A percentile compares a stretch with the other conserved stretches of the same genome.
phyloP scores from a whole-genome alignment of 2,888 invertebrate species.

The Drosophila vallismaia region DNA sequence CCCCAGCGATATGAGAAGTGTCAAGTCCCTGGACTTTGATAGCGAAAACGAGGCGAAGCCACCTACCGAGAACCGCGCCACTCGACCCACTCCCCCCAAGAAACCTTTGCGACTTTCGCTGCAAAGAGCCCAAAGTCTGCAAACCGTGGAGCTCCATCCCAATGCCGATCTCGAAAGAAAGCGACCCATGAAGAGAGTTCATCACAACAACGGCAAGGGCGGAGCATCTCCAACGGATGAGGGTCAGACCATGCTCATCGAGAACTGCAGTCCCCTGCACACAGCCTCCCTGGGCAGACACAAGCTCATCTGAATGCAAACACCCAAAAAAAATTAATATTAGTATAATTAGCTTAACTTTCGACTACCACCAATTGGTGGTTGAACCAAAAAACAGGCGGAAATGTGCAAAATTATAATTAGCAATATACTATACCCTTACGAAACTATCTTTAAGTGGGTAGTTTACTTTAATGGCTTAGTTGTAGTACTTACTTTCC shows the following conservation, averaged over 20 bases:
- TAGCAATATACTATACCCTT: constrained; percentile 8
- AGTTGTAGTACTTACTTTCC: constrained; percentile 51
- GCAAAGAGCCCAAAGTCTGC: constrained; percentile 92
- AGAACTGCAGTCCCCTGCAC: constrained; percentile 79
- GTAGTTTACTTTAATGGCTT: constrained; percentile 6
- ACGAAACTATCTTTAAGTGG: constrained; percentile 2
- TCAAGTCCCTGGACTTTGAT: constrained; percentile 91
- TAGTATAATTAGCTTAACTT: constrained; percentile 61
- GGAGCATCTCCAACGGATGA: constrained; percentile 58
- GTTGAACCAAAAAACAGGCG: constrained; percentile 59
- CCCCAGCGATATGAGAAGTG: constrained; percentile 85
- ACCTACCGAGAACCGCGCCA: constrained; percentile 78
- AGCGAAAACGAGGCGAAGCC: constrained; percentile 86
- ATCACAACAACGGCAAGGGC: constrained; percentile 68
- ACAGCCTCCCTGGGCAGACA: constrained; percentile 82
- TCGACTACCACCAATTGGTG: constrained; percentile 28
- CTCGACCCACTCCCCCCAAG: constrained; percentile 92
- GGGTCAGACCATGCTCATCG: constrained; percentile 67
- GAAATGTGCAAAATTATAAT: constrained; percentile 75
- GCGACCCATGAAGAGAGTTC: constrained; percentile 82
- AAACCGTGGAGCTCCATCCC: constrained; percentile 86
- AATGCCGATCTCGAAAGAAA: constrained; percentile 81
- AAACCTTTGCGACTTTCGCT: constrained; percentile 92
- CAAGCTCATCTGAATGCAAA: constrained; percentile 78
- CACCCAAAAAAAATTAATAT: constrained; percentile 27